Evolutionary conservation across 1,140 invertebrate species (phyloP), one percentile per base, ranked within the genome.

Genomic region (Leptopilina boulardi): DNA sequence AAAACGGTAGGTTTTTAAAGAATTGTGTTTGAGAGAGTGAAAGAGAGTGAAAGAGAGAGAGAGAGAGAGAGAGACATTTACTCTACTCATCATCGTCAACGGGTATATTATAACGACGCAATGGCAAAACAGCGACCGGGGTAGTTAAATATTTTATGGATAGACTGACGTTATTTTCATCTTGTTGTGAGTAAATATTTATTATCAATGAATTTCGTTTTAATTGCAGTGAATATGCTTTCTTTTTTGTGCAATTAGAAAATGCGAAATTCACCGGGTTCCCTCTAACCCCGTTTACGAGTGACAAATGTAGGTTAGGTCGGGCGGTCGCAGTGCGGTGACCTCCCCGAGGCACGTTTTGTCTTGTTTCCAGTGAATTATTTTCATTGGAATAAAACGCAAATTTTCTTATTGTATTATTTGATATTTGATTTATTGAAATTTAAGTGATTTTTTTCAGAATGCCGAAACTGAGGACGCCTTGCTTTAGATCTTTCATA

Each of bases 301-400:
- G 80, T 87, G 85, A 82, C 82, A 83, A 81, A 87, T 87, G 80
- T 87, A 87, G 86, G 86, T 87, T 87, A 87, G 85, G 83, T 86
- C 81, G 83, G 70, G 71, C 79, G 83, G 80, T 84, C 82, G 80
- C 80, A 84, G 84, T 86, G 83, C 84, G 85, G 79, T 82, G 83
- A 85, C 81, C 82, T 82, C 80, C 21, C 56, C 21, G 56, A 66
- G 59, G 59, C 59, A 66, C 59, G 23, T 66, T 66, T 30, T 30
- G 59, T 30, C 59, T 78, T 54, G 51, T 56, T 76, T 76, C 23
- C 15, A 21, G 23, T 70, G 18, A 23, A 81, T 77, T 13, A 15
- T 30, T 30, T 30, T 66, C 21, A 15, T 11, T 21, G 59, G n/a
- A n/a, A 1, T 3, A 26, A 26, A 59, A 30, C 30, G 2, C 56